Percentiles rank a stretch among this genome's conserved stretches.
These are phyloP conservation scores for Clostera curtula DNA, from an alignment of 2,888 invertebrate species.

Conservation along the genomic window DNA sequence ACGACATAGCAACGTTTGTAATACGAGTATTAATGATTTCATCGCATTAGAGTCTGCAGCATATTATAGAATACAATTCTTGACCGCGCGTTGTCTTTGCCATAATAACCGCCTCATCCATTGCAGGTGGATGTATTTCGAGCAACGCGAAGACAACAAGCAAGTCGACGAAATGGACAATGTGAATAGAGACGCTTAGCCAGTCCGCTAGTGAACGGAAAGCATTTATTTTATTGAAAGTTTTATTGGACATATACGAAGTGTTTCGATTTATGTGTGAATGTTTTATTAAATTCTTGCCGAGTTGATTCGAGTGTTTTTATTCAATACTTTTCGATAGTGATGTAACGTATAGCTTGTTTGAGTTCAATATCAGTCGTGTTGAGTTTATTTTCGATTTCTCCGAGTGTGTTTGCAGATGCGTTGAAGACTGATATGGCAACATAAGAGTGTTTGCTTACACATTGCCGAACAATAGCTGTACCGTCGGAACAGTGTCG, in stretches of 20 bases:
- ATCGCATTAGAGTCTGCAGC: slow-evolving; percentile 19
- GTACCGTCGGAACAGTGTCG: slow-evolving; percentile 27
- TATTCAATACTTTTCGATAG: slow-evolving; percentile 15
- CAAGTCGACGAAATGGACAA: slow-evolving; percentile 35
- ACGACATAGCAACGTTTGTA: slow-evolving; percentile 8
- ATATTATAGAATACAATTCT: too few species aligned
- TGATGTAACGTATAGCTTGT: slow-evolving; percentile 25
- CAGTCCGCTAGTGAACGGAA: slow-evolving; percentile 20
- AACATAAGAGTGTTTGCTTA: slow-evolving; percentile 60
- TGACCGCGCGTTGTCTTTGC: neutral
- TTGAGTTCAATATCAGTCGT: slow-evolving; percentile 35
- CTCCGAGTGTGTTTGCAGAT: slow-evolving; percentile 45
- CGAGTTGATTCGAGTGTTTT: slow-evolving; percentile 16
- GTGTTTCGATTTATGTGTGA: slow-evolving; percentile 24
- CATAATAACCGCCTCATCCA: slow-evolving; percentile 14
- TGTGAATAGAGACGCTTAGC: slow-evolving; percentile 32
- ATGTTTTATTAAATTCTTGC: slow-evolving; percentile 24
- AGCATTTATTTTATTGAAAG: slow-evolving; percentile 32
- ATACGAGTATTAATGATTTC: slow-evolving; percentile 13
- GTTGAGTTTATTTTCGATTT: slow-evolving; percentile 49
- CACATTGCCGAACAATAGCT: slow-evolving; percentile 50
- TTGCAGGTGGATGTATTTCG: slow-evolving; percentile 14
- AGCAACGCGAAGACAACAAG: slow-evolving; percentile 17
- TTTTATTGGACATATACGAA: slow-evolving; percentile 31
- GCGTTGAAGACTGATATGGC: slow-evolving; percentile 53